A percentile compares a stretch with the other conserved stretches of the same genome.
Evolutionary conservation across 1,140 invertebrate genomes (phyloP).

Genomic region (Drosophila persimilis): DNA sequence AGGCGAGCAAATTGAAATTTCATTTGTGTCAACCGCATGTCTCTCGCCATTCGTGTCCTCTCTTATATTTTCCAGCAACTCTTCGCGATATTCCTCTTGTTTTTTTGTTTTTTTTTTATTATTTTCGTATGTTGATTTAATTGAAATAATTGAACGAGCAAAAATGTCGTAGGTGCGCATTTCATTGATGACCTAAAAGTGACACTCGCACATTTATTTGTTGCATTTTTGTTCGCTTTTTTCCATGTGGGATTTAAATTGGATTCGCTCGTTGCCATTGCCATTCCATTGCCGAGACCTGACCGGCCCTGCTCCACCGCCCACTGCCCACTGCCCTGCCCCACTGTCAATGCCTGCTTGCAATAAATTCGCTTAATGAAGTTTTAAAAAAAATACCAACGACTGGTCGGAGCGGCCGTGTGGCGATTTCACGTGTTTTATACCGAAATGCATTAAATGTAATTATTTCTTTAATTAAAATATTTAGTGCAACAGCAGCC

Average conservation of each 20-base stretch:
- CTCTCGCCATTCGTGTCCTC: not conserved
- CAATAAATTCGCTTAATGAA: conserved; percentile 77
- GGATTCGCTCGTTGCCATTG: conserved; percentile 18
- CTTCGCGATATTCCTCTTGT: not conserved
- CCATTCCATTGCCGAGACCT: no score
- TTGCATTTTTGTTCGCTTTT: conserved; percentile 40
- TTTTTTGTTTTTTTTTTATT: conserved; percentile 17
- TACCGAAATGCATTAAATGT: conserved; percentile 62
- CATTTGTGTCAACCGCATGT: conserved; percentile 50
- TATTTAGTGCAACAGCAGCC: conserved; percentile 63
- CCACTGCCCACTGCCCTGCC: conserved; percentile 4
- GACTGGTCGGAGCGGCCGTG: conserved; percentile 28
- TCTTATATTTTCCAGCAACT: not conserved
- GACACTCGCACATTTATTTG: conserved; percentile 51
- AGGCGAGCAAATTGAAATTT: conserved; percentile 40
- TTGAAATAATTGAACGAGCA: conserved; percentile 72
- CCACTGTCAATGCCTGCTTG: conserved; percentile 22
- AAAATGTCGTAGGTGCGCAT: conserved; percentile 61
- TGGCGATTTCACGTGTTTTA: conserved; percentile 29
- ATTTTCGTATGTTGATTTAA: conserved; percentile 57
- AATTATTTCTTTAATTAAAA: conserved; percentile 81
- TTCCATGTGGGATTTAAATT: conserved; percentile 56
- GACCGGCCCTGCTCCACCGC: not conserved
- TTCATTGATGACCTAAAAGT: conserved; percentile 71
- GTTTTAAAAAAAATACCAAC: conserved; percentile 59